Percentiles rank a stretch among this genome's conserved stretches.
Evolutionary conservation across 2,888 invertebrate species (phyloP).

Genomic region (Phanerotoma sp.): DNA sequence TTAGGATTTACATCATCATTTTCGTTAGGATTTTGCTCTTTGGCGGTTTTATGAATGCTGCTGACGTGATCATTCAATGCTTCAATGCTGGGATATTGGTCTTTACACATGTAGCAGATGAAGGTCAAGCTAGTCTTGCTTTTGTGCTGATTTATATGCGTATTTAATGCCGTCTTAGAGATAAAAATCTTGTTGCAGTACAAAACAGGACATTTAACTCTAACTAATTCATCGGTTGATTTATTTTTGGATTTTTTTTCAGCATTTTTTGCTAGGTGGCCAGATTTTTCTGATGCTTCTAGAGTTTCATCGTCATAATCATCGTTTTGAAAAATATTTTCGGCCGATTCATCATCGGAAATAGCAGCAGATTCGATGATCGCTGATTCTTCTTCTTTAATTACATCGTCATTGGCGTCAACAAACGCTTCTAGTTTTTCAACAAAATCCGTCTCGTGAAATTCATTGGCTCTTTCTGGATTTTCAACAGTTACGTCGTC

Average conservation of each 20-base stretch:
- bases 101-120: slow-evolving; percentile 49
- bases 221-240: too few species aligned
- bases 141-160: too few species aligned
- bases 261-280: too few species aligned
- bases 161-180: too few species aligned
- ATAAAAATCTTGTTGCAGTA: too few species aligned
- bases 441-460: slow-evolving; percentile 10
- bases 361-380: slow-evolving; percentile 1
- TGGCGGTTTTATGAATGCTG: slow-evolving; percentile 34
- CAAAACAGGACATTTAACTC: too few species aligned
- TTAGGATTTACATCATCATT: slow-evolving; percentile 2
- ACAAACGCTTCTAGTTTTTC: slow-evolving; percentile 26
- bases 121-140: too few species aligned
- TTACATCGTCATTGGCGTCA: not conserved
- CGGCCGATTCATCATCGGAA: slow-evolving; percentile 22
- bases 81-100: slow-evolving; percentile 41
- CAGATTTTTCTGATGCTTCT: too few species aligned
- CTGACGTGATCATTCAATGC: slow-evolving; percentile 44
- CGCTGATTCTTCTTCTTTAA: not conserved
- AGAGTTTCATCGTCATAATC: too few species aligned
- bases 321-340: too few species aligned
- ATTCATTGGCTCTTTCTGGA: not conserved
- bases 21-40: slow-evolving; percentile 16
- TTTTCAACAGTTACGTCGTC: not conserved
- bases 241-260: too few species aligned